Evolutionary conservation across 2,113 vertebrate genomes (phyloP).

Genomic region (Coracopsis vasa): DNA sequence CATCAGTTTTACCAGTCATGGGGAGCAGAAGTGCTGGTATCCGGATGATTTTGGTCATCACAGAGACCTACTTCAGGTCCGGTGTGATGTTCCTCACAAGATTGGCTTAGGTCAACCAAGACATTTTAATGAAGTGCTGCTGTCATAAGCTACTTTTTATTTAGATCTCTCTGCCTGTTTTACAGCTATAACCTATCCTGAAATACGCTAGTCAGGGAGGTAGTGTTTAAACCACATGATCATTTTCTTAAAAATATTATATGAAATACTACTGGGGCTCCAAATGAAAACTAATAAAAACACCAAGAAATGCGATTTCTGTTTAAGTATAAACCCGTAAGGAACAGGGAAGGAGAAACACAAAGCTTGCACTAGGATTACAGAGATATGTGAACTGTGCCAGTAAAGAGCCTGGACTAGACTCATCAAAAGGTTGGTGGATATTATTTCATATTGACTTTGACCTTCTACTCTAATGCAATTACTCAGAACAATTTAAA

Average conservation of each 20-base stretch:
- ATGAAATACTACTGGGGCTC: background rate
- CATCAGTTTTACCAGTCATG: background rate
- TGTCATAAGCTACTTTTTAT: background rate
- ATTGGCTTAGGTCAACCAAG: background rate
- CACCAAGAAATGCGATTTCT: background rate
- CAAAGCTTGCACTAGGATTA: background rate
- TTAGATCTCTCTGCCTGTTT: background rate
- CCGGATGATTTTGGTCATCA: background rate
- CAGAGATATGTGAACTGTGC: constrained; percentile 38
- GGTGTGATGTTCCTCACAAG: rapidly evolving
- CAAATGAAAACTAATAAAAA: background rate
- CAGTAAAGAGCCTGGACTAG: constrained; percentile 28
- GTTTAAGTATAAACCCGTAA: background rate
- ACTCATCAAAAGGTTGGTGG: constrained; percentile 57
- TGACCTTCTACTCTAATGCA: constrained; percentile 83
- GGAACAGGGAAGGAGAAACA: background rate
- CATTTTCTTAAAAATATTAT: background rate
- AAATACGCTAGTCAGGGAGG: background rate
- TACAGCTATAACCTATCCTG: background rate
- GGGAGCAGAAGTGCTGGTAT: background rate
- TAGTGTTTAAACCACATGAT: background rate
- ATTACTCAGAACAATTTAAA: constrained; percentile 86
- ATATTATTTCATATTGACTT: constrained; percentile 62
- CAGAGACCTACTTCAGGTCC: background rate
- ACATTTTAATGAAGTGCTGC: background rate